phyloP scores from a whole-genome alignment of 2,888 invertebrate species.

The Boloria selene region DNA sequence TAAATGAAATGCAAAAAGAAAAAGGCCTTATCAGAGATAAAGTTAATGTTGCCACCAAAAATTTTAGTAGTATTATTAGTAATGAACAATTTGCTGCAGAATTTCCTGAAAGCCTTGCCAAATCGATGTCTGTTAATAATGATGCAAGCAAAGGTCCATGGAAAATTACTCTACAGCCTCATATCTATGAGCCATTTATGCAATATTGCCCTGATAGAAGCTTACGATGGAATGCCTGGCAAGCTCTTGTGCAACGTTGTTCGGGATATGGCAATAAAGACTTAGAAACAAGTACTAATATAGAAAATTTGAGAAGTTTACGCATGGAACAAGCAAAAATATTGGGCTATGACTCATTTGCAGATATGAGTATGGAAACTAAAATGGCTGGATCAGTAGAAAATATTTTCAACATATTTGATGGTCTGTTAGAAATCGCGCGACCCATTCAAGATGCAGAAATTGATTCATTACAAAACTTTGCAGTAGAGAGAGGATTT shows the following conservation, averaged over 20 bases:
- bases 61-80: slow-evolving; percentile 85
- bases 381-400: slow-evolving; percentile 93
- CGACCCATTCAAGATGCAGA: slow-evolving; percentile 89
- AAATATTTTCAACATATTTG: slow-evolving; percentile 87
- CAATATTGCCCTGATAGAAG: slow-evolving; percentile 91
- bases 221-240: slow-evolving; percentile 93
- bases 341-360: slow-evolving; percentile 90
- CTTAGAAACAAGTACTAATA: slow-evolving; percentile 86
- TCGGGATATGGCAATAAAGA: slow-evolving; percentile 85
- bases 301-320: slow-evolving; percentile 89
- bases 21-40: slow-evolving; percentile 85
- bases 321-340: slow-evolving; percentile 87
- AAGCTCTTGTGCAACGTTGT: slow-evolving; percentile 87
- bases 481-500: slow-evolving; percentile 88
- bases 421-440: slow-evolving; percentile 85
- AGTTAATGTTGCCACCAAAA: slow-evolving; percentile 84
- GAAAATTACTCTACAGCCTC: slow-evolving; percentile 89
- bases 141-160: slow-evolving; percentile 89
- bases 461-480: slow-evolving; percentile 86
- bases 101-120: slow-evolving; percentile 87
- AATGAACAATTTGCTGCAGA: slow-evolving; percentile 86
- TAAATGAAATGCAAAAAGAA: slow-evolving; percentile 82
- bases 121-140: slow-evolving; percentile 84
- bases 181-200: slow-evolving; percentile 88
- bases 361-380: slow-evolving; percentile 95